phyloP scores from a whole-genome alignment of 2,113 vertebrate species.

The Lates calcarifer region DNA sequence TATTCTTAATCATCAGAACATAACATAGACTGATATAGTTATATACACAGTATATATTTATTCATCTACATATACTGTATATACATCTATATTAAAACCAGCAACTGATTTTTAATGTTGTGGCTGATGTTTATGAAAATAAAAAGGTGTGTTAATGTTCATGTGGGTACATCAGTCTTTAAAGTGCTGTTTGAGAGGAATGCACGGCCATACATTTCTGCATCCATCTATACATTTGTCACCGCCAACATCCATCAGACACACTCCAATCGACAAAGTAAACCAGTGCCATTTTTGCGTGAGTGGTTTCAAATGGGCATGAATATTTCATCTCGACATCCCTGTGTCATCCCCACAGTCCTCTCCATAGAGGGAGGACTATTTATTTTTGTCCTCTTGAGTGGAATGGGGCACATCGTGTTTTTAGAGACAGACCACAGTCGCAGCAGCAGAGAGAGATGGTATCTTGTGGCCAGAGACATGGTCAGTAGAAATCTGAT shows the following conservation, averaged over 20 bases:
- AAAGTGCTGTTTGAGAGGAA: constrained; percentile 35
- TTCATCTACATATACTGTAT: neutral
- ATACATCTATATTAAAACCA: too few species aligned
- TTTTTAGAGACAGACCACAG: constrained; percentile 50
- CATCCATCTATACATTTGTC: constrained; percentile 48
- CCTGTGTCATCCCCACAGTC: constrained; percentile 61
- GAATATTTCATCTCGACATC: constrained; percentile 79
- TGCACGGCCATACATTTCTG: neutral
- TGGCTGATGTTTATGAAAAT: constrained; percentile 7
- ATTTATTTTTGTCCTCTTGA: constrained; percentile 75
- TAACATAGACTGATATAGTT: too few species aligned
- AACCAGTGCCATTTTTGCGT: constrained; percentile 61
- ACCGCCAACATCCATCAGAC: constrained; percentile 66
- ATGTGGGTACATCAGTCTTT: constrained; percentile 20
- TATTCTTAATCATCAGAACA: too few species aligned
- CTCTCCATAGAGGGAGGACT: constrained; percentile 43
- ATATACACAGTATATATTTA: too few species aligned
- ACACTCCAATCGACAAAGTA: constrained; percentile 52
- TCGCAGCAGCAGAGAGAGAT: constrained; percentile 25
- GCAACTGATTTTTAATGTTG: too few species aligned
- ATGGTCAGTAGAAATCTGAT: constrained; percentile 74
- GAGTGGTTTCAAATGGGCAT: constrained; percentile 78
- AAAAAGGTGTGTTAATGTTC: constrained; percentile 30
- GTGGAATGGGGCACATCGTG: constrained; percentile 54
- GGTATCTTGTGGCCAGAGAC: constrained; percentile 42